Evolutionary conservation across 1,140 invertebrate genomes (phyloP).

Genomic region (Drosophila sechellia): DNA sequence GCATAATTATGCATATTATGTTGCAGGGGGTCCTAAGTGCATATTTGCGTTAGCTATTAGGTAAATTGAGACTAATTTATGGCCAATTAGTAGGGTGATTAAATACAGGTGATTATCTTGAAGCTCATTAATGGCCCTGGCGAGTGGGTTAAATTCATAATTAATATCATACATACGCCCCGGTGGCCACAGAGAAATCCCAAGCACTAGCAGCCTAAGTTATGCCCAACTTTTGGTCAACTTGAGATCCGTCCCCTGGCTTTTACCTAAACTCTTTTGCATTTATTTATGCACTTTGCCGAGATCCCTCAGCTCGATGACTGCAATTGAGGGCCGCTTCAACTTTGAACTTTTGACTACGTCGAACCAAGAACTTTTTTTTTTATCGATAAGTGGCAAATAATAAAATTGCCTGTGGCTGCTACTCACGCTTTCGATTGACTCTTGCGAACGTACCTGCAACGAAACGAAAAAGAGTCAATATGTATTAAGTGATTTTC

Average conservation of each 20-base stretch:
- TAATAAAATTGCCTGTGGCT: slow-evolving; percentile 55
- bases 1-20: slow-evolving; percentile 70
- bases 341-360: slow-evolving; percentile 49
- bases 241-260: slow-evolving; percentile 9
- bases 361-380: slow-evolving; percentile 55
- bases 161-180: slow-evolving; percentile 58
- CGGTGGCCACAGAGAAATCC: slow-evolving; percentile 5
- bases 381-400: slow-evolving; percentile 67
- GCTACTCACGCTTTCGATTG: slow-evolving; percentile 73
- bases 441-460: slow-evolving; percentile 72
- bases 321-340: slow-evolving; percentile 47
- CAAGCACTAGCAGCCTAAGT: slow-evolving; percentile 4
- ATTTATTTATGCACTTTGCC: slow-evolving; percentile 27
- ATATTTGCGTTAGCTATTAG: slow-evolving; percentile 38
- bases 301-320: slow-evolving; percentile 17
- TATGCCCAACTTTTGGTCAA: slow-evolving; percentile 21
- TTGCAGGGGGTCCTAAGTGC: slow-evolving; percentile 54
- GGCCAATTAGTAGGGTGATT: slow-evolving; percentile 66
- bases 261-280: slow-evolving; percentile 11
- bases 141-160: slow-evolving; percentile 35
- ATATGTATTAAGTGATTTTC: slow-evolving; percentile 49
- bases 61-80: slow-evolving; percentile 61
- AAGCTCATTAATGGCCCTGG: slow-evolving; percentile 39
- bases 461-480: slow-evolving; percentile 51
- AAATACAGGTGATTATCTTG: slow-evolving; percentile 48